phyloP scores from a whole-genome alignment of 2,888 invertebrate species.

The Liodrosophila aerea region DNA sequence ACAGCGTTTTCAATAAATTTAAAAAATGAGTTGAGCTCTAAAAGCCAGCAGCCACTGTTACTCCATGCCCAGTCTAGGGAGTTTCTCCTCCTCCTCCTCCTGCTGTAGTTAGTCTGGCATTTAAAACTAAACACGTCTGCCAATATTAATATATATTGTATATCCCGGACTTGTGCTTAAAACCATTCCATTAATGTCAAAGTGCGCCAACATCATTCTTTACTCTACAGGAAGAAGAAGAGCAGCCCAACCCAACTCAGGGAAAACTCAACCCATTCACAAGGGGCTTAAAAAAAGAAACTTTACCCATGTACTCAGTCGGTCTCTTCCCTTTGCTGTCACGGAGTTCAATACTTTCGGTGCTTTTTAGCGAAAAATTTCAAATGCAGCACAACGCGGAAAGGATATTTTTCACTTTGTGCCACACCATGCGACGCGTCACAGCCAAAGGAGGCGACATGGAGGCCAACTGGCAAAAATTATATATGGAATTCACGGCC shows the following conservation, averaged over 20 bases:
- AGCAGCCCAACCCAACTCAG: slow-evolving; percentile 1
- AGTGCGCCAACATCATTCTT: slow-evolving; percentile 28
- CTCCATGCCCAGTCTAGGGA: no score
- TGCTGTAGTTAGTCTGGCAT: slow-evolving; percentile 9
- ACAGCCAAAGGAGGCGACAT: slow-evolving; percentile 16
- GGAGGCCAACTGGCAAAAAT: slow-evolving; percentile 49
- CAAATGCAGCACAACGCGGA: slow-evolving; percentile 65
- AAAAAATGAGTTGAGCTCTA: neutral
- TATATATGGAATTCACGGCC: slow-evolving; percentile 76
- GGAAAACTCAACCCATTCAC: slow-evolving; percentile 22
- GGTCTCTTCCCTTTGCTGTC: slow-evolving; percentile 1
- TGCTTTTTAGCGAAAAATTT: slow-evolving; percentile 52
- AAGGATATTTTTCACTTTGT: slow-evolving; percentile 74
- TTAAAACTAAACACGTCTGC: slow-evolving; percentile 55
- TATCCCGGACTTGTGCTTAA: slow-evolving; percentile 17
- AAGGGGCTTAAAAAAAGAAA: slow-evolving; percentile 47
- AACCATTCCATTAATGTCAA: slow-evolving; percentile 55
- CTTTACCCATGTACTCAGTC: neutral
- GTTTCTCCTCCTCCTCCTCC: slow-evolving; percentile 1
- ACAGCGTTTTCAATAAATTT: neutral
- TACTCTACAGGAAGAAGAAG: slow-evolving; percentile 2
- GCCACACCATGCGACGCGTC: slow-evolving; percentile 15
- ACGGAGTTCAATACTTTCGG: slow-evolving; percentile 47
- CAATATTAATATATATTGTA: slow-evolving; percentile 56
- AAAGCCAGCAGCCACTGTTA: slow-evolving; percentile 9